A percentile compares a stretch with the other conserved stretches of the same genome.
Conservation (phyloP, 1,140 invertebrate genomes). For the Dreissena rostriformis region DNA sequence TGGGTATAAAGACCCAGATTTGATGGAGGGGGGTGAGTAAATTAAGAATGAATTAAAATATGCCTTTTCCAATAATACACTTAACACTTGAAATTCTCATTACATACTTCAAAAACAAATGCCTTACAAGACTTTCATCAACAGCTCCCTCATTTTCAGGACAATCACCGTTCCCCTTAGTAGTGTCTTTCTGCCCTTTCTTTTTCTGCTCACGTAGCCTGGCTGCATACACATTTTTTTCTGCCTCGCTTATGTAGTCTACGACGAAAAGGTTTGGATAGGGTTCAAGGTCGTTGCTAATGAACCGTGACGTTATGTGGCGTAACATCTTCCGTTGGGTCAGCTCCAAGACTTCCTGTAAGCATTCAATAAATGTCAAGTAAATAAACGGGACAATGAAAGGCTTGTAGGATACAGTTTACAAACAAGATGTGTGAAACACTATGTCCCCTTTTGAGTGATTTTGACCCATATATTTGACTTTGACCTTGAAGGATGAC, state of each 20-base stretch:
- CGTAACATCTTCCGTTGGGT: slow-evolving; percentile 75
- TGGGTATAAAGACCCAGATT: too few species aligned
- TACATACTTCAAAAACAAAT: neutral
- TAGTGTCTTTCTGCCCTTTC: slow-evolving; percentile 37
- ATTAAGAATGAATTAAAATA: too few species aligned
- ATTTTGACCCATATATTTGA: too few species aligned
- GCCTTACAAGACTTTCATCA: neutral
- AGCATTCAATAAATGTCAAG: too few species aligned
- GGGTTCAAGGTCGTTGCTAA: slow-evolving; percentile 59
- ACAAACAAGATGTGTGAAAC: too few species aligned
- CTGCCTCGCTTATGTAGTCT: slow-evolving; percentile 57
- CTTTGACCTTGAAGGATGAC: too few species aligned
- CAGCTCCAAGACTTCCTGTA: slow-evolving; percentile 75
- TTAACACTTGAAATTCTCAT: neutral
- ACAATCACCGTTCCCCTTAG: neutral
- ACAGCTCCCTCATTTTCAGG: neutral
- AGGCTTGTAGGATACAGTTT: too few species aligned
- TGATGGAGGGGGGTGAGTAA: too few species aligned
- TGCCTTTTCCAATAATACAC: neutral
- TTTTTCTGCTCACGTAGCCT: slow-evolving; percentile 24
- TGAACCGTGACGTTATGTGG: slow-evolving; percentile 63
- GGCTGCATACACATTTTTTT: neutral
- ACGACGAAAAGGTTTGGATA: slow-evolving; percentile 69
- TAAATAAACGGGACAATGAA: too few species aligned
- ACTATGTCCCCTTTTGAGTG: too few species aligned